Evolutionary conservation across 2,113 vertebrate genomes (phyloP), one percentile per base, ranked within the genome.

Genomic region (Gadus macrocephalus): DNA sequence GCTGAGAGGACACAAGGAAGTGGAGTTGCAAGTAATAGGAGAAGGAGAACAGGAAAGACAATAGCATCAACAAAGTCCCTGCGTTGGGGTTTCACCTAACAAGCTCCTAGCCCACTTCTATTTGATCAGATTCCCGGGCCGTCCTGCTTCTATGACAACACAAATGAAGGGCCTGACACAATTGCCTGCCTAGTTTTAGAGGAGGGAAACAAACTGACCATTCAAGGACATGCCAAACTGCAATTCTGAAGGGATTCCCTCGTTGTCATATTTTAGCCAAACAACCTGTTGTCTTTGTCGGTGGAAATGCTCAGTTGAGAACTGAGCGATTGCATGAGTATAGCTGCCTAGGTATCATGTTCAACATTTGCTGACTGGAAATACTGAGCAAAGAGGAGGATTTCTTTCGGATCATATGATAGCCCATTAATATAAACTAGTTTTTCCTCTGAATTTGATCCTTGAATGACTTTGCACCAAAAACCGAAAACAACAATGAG

Each of bases 161-260:
- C 5, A 25, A 4, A 15, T 12, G 11, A 64, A 5, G 31, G 31
- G 27, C 1, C 6, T 28, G 15, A 71, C 60, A 58, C 19, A 63
- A 63, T 69, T 31, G 64, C 17, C 58, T 66, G 42, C 11, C 42
- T 14, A 75, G 73, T 63, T 76, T 2, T 5, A 22, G 15, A 66
- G 68, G 70, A 69, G 19, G 20, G 25, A 15, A 28, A 15, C 3
- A 17, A 15, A 15, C 3, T 15, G 15, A 14, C 9, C 7, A 62
- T 11, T 27, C 11, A 62, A 27, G 15, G 15, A 27, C 61, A 16
- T 25, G 25, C 14, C 22, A 5, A 20, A 62, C 61, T 14, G 61
- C 20, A 15, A 62, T 25, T 62, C 25, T 27, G 61, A 62, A 28
- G 61, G 22, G 15, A 62, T 62, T 62, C 60, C 19, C 55, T 58